These are phyloP conservation scores for Sisyra nigra DNA, from an alignment of 2,888 invertebrate genomes.

Conservation along the genomic window DNA sequence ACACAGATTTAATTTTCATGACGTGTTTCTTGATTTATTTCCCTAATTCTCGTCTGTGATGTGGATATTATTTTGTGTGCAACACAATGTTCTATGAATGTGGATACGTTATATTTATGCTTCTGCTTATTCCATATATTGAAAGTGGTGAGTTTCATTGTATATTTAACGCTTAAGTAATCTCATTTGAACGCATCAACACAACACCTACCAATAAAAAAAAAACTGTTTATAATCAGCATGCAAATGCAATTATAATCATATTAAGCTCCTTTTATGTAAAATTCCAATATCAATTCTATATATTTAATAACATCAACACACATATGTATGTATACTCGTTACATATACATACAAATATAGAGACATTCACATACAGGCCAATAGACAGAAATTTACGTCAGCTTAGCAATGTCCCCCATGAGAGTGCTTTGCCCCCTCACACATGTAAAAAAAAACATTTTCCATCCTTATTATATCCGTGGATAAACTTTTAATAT, in stretches of 20 bases:
- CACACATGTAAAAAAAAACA: too few species aligned
- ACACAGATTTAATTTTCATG: conserved; percentile 25
- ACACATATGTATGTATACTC: neutral
- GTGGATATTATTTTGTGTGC: conserved; percentile 20
- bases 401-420: too few species aligned
- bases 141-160: conserved; percentile 45
- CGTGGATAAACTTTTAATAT: too few species aligned
- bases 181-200: too few species aligned
- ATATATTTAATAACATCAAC: neutral
- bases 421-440: too few species aligned
- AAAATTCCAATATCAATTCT: neutral
- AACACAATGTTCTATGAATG: conserved; percentile 44
- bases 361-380: neutral
- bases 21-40: conserved; percentile 14
- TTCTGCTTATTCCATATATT: conserved; percentile 51
- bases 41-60: conserved; percentile 11
- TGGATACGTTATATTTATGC: conserved; percentile 50
- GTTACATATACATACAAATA: neutral
- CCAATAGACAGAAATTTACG: neutral
- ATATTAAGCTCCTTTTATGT: neutral
- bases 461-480: too few species aligned
- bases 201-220: too few species aligned
- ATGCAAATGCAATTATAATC: neutral
- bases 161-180: neutral
- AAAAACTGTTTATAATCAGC: neutral